phyloP scores from a whole-genome alignment of 2,797 vertebrate species.

The Melanogrammus aeglefinus region DNA sequence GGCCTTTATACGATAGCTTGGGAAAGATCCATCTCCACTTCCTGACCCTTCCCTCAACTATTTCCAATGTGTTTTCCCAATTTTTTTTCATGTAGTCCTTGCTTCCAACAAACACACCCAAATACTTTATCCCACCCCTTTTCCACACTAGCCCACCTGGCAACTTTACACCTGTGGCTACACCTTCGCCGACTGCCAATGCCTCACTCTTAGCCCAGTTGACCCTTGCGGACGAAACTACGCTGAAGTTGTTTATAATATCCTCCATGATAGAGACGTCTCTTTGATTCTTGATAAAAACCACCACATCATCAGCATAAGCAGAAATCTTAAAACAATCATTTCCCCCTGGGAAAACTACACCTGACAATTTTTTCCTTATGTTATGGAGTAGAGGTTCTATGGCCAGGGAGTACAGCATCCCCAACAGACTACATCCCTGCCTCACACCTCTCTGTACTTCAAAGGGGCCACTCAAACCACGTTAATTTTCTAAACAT shows the following conservation, averaged over 20 bases:
- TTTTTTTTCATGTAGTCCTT: neutral
- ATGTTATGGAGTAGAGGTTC: neutral
- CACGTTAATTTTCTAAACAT: neutral
- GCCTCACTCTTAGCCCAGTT: neutral
- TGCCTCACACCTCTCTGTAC: too few relatives aligned
- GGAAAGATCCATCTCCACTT: neutral
- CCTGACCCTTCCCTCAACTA: neutral
- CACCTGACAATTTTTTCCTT: neutral
- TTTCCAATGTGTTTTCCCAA: conserved; percentile 3
- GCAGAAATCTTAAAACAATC: neutral
- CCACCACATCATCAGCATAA: neutral
- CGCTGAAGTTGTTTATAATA: too few relatives aligned
- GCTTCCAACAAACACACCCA: neutral
- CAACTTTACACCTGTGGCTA: neutral
- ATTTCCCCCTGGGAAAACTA: neutral
- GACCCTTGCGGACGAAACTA: neutral
- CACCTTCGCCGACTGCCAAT: neutral
- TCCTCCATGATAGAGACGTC: neutral
- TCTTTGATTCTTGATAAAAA: neutral
- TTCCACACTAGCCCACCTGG: neutral
- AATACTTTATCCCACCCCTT: neutral
- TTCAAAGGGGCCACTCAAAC: too few relatives aligned
- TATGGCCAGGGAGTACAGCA: neutral
- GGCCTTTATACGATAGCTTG: neutral
- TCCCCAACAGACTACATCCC: neutral